Evolutionary conservation across 2,797 vertebrate species (phyloP).

Genomic region (Astyanax mexicanus): DNA sequence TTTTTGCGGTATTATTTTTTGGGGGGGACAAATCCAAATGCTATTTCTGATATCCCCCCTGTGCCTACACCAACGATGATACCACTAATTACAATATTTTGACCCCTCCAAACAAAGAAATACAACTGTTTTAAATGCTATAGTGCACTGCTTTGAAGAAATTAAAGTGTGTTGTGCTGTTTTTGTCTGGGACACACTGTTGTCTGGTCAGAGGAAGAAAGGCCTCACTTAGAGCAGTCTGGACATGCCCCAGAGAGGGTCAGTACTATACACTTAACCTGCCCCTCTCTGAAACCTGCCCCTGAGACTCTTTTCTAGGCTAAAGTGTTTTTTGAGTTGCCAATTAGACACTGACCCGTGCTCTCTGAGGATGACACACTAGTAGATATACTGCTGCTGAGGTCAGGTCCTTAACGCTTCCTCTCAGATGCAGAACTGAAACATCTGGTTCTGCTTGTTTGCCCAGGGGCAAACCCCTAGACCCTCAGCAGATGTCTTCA

Average conservation of each 20-base stretch:
- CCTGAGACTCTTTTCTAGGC: background rate
- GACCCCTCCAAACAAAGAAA: no score
- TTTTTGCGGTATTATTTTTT: no score
- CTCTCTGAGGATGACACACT: background rate
- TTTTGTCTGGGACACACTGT: background rate
- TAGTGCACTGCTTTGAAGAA: no score
- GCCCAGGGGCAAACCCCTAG: background rate
- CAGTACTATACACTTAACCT: background rate
- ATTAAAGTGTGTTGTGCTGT: background rate
- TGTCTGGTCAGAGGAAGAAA: background rate
- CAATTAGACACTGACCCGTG: background rate
- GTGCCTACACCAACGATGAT: no score
- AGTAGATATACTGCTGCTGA: slow-evolving; percentile 7
- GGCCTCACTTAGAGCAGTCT: background rate
- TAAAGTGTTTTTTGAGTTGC: background rate
- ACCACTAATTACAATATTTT: no score
- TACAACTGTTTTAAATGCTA: no score
- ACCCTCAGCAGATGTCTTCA: background rate
- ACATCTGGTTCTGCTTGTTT: slow-evolving; percentile 32
- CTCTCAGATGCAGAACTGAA: background rate
- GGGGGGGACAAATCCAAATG: no score
- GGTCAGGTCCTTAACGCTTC: background rate
- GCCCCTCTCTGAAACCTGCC: slow-evolving; percentile 1
- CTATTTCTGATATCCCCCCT: no score
- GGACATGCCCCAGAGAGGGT: background rate